Evolutionary conservation across 2,888 invertebrate species (phyloP).

Genomic region (Lasioglossum leucozonium): DNA sequence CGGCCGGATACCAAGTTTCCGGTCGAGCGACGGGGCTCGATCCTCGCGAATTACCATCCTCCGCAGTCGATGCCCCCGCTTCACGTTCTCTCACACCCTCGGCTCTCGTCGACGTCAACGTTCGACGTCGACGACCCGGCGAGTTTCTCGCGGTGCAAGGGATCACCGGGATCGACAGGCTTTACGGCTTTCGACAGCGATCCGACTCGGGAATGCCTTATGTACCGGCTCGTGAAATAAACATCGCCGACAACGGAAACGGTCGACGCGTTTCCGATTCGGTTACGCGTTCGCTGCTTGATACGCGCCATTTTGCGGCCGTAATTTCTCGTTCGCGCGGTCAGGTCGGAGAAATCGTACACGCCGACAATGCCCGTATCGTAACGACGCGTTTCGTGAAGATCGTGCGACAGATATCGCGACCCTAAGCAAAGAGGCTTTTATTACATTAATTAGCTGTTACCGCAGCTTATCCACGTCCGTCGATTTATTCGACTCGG

Average conservation of each 20-base stretch:
- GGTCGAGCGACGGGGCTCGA: conserved; percentile 32
- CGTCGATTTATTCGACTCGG: background rate
- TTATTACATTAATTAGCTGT: background rate
- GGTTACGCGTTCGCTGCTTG: background rate
- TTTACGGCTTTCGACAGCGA: conserved; percentile 6
- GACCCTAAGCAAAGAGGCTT: too few relatives aligned
- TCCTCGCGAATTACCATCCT: conserved; percentile 33
- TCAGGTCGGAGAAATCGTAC: too few relatives aligned
- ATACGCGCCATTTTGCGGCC: background rate
- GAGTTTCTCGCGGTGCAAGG: background rate
- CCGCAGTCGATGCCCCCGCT: conserved; percentile 5
- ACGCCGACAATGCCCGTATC: too few relatives aligned
- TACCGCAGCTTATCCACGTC: background rate
- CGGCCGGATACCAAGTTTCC: conserved; percentile 35
- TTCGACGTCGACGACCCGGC: background rate
- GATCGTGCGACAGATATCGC: too few relatives aligned
- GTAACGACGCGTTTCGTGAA: too few relatives aligned
- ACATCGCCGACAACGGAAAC: background rate
- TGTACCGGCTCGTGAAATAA: background rate
- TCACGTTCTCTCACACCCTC: background rate
- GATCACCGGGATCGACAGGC: conserved; percentile 1
- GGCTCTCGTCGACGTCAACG: background rate
- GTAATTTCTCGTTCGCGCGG: background rate
- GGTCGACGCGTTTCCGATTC: background rate
- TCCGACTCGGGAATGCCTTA: background rate